phyloP scores from a whole-genome alignment of 2,797 vertebrate genomes.

The Esox lucius region DNA sequence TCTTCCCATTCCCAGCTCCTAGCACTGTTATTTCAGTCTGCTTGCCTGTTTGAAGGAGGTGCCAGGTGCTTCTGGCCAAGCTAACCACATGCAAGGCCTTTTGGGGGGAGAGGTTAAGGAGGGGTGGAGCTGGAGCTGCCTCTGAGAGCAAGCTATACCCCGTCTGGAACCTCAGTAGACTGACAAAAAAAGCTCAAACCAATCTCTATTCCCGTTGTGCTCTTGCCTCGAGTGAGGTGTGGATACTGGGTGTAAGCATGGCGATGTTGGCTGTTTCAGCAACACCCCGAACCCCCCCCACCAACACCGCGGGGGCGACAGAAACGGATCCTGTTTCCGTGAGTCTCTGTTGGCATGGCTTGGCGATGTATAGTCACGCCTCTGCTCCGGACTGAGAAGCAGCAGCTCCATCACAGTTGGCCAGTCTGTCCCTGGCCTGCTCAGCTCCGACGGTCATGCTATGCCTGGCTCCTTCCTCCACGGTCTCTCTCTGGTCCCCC shows the following conservation, averaged over 20 bases:
- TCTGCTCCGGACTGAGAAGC: conserved; percentile 50
- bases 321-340: conserved; percentile 56
- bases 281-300: conserved; percentile 28
- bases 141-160: conserved; percentile 55
- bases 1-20: conserved; percentile 59
- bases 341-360: conserved; percentile 60
- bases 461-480: conserved; percentile 57
- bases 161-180: conserved; percentile 58
- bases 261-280: conserved; percentile 42
- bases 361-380: conserved; percentile 61
- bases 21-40: conserved; percentile 59
- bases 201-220: conserved; percentile 42
- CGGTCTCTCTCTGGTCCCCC: conserved; percentile 45
- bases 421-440: conserved; percentile 31
- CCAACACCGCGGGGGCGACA: conserved; percentile 31
- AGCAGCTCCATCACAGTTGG: conserved; percentile 70
- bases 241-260: conserved; percentile 54
- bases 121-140: conserved; percentile 62
- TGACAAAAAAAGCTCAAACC: conserved; percentile 50
- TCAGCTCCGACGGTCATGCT: conserved; percentile 54
- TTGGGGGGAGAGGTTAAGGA: conserved; percentile 43
- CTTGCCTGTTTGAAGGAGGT: conserved; percentile 59
- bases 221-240: conserved; percentile 45
- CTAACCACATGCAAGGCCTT: conserved; percentile 51
- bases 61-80: conserved; percentile 69